These are phyloP conservation scores for Orthosia gothica DNA, from an alignment of 2,888 invertebrate genomes.

Conservation along the genomic window DNA sequence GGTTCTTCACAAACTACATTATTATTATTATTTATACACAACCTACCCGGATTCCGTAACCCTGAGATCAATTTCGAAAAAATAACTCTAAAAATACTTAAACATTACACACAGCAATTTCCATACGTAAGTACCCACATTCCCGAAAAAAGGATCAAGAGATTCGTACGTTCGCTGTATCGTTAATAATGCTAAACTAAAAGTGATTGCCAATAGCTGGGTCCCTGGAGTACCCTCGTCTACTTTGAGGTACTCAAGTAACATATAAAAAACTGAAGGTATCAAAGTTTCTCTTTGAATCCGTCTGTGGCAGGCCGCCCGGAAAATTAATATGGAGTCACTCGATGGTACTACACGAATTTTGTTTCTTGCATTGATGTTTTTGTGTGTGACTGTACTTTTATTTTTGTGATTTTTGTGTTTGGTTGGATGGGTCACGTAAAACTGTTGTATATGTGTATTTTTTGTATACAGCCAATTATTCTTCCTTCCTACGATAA, in stretches of 20 bases:
- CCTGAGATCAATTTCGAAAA: background rate
- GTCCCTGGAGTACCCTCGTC: slow-evolving; percentile 49
- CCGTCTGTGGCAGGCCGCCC: slow-evolving; percentile 45
- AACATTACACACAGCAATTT: slow-evolving; percentile 5
- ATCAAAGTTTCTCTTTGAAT: slow-evolving; percentile 57
- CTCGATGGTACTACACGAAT: slow-evolving; percentile 33
- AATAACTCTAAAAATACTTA: slow-evolving; percentile 5
- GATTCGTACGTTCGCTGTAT: slow-evolving; percentile 49
- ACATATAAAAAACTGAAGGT: slow-evolving; percentile 53
- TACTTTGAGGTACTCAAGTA: slow-evolving; percentile 45
- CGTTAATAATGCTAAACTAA: slow-evolving; percentile 66
- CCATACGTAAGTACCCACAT: slow-evolving; percentile 5
- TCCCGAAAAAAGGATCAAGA: slow-evolving; percentile 44
- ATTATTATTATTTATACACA: background rate
- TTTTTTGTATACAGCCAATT: too few species aligned
- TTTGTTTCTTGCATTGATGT: slow-evolving; percentile 48
- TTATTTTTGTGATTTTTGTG: slow-evolving; percentile 7
- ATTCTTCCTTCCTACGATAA: too few species aligned
- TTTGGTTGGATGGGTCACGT: too few species aligned
- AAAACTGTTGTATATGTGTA: background rate
- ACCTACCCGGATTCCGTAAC: background rate
- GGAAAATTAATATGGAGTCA: slow-evolving; percentile 63
- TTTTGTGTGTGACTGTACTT: slow-evolving; percentile 30
- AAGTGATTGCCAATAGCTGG: slow-evolving; percentile 60
- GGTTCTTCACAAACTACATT: background rate